Conservation (phyloP, 2,888 invertebrate genomes). For the Cataglyphis albicans region DNA sequence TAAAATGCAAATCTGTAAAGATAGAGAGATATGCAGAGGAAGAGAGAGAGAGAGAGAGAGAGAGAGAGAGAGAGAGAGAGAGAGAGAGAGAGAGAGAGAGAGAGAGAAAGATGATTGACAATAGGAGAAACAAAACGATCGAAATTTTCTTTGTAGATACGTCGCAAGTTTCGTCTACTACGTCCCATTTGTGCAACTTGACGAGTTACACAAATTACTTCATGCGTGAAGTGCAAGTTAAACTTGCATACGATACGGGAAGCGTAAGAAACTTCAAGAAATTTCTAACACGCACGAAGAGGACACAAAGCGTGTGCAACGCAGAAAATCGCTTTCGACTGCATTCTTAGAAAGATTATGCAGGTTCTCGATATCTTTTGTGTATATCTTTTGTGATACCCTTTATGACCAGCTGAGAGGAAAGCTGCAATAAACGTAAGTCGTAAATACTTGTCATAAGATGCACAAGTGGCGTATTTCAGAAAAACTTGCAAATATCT, state of each 20-base stretch:
- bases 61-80: neutral
- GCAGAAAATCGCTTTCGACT: slow-evolving; percentile 16
- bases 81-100: neutral
- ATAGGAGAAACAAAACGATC: slow-evolving; percentile 20
- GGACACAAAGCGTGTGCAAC: neutral
- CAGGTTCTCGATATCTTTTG: neutral
- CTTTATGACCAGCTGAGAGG: slow-evolving; percentile 10
- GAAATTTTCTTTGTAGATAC: slow-evolving; percentile 59
- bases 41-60: neutral
- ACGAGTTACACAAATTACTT: slow-evolving; percentile 43
- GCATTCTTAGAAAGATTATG: slow-evolving; percentile 10
- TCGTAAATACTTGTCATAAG: neutral
- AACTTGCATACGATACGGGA: slow-evolving; percentile 46
- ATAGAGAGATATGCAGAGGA: neutral
- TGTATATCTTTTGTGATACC: slow-evolving; percentile 11
- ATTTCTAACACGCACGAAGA: slow-evolving; percentile 23
- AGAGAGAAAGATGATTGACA: neutral
- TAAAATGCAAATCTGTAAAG: slow-evolving; percentile 1
- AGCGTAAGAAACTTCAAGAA: slow-evolving; percentile 19
- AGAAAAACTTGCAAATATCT: neutral
- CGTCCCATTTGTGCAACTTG: slow-evolving; percentile 29
- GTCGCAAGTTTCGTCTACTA: slow-evolving; percentile 49
- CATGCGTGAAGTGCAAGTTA: slow-evolving; percentile 53
- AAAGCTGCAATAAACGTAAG: slow-evolving; percentile 12
- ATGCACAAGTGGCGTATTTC: neutral